Evolutionary conservation across 2,113 vertebrate species (phyloP), one percentile per base, ranked within the genome.

Genomic region (Alligator mississippiensis): DNA sequence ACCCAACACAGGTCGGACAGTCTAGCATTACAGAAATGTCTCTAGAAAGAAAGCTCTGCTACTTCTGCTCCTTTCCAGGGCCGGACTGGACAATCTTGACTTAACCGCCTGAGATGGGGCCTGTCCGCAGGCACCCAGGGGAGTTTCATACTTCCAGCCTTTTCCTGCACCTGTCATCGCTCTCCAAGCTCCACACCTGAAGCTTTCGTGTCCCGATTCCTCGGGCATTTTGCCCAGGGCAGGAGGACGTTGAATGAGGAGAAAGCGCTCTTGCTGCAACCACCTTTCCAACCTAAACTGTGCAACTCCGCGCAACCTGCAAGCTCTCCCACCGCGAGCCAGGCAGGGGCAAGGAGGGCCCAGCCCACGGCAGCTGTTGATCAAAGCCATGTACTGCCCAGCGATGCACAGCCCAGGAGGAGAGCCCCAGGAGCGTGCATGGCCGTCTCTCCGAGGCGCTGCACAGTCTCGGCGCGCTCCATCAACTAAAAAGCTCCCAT

Each of bases 391-490:
- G 7, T 47, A 8, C 47, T 47, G 47, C 47, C 47, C 34, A 34
- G 34, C 34, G 34, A 34, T 34, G 34, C 34, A 34, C 34, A 34
- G 34, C 34, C 34, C 47, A 47, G 47, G 47, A 38, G 38, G 38
- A 47, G 47, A 47, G 47, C 47, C 47, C 47, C 7, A 9, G 47
- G 47, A 47, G 47, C 9, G 47, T 47, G 47, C 47, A 47, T 8
- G 7, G 47, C 47, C 7, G 47, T 47, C 47, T 47, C 47, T 64
- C 10, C 12, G 2, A 68, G 54, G 28, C 34, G 54, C 80, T 54
- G 62, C 24, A 57, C 60, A 9, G 16, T 0, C 19, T 62, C 47
- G 7, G 18, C 0, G 59, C 34, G 0, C 13, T 61, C 57, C 38
- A 28, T 6, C 55, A 75, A 7, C 34, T 27, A 63, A 22, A 83